Conservation (phyloP, 2,888 invertebrate genomes). For the Deroplatys truncata region DNA sequence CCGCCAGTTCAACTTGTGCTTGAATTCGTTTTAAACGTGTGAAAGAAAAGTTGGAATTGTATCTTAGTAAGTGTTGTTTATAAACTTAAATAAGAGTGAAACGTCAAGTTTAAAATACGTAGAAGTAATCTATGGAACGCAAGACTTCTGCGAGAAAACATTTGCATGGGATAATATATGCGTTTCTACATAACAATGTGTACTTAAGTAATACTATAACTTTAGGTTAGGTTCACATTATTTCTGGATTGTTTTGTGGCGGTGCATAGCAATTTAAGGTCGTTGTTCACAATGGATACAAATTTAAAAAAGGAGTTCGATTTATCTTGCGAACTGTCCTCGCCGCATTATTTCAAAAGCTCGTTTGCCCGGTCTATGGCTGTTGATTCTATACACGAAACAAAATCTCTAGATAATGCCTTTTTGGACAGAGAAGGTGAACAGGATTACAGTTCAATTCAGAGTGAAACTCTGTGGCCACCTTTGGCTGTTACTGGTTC, state of each 20-base stretch:
- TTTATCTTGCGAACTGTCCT: constrained; percentile 38
- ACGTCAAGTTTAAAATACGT: too few relatives aligned
- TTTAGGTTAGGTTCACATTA: background rate
- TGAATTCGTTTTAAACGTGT: background rate
- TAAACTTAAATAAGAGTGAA: too few relatives aligned
- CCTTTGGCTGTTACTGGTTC: background rate
- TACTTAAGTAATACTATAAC: background rate
- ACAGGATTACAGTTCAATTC: background rate
- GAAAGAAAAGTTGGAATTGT: too few relatives aligned
- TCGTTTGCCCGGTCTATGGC: constrained; percentile 53
- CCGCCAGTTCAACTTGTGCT: constrained; percentile 4
- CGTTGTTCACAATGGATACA: background rate
- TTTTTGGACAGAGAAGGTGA: background rate
- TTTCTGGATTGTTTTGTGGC: background rate
- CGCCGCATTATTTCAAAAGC: constrained; percentile 52
- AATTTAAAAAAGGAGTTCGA: background rate
- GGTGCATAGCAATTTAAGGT: background rate
- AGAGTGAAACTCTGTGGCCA: background rate
- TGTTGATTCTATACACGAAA: constrained; percentile 39
- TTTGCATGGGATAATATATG: too few relatives aligned
- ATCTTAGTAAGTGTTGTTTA: too few relatives aligned
- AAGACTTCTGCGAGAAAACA: too few relatives aligned
- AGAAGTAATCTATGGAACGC: too few relatives aligned
- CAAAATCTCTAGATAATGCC: constrained; percentile 45
- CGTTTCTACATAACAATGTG: background rate